phyloP scores from a whole-genome alignment of 1,140 invertebrate genomes.

The Aphis craccivora region DNA sequence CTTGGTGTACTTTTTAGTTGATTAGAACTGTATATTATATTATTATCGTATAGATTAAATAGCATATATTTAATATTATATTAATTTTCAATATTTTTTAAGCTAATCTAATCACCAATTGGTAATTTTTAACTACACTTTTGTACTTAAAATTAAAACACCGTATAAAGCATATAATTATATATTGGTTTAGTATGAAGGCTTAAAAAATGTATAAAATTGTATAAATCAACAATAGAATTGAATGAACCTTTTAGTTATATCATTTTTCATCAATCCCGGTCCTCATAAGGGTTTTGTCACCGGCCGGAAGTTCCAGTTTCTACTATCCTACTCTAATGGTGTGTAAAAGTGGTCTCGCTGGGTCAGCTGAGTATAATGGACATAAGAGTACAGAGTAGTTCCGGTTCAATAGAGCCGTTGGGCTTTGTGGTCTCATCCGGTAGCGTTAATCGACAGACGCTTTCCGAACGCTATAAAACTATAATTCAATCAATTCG shows the following conservation, averaged over 20 bases:
- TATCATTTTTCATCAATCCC: not conserved
- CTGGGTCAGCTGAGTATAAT: not conserved
- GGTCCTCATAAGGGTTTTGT: not conserved
- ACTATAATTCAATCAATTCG: slow-evolving; percentile 7
- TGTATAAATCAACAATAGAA: not conserved
- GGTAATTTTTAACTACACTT: not conserved
- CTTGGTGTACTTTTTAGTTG: not conserved
- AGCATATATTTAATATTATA: too few species aligned
- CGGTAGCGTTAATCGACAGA: slow-evolving; percentile 31
- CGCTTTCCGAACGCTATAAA: slow-evolving; percentile 20
- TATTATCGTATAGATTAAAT: too few species aligned
- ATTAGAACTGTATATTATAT: not conserved
- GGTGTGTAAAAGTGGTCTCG: slow-evolving; percentile 13
- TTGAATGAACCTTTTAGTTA: not conserved
- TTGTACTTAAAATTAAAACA: not conserved
- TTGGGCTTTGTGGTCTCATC: slow-evolving; percentile 22
- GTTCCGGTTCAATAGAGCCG: slow-evolving; percentile 23
- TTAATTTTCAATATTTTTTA: too few species aligned
- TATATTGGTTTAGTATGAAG: not conserved
- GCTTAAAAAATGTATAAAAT: not conserved
- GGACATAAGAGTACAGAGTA: slow-evolving; percentile 25
- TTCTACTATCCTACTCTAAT: slow-evolving; percentile 18
- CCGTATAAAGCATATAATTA: not conserved
- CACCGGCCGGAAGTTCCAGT: slow-evolving; percentile 17
- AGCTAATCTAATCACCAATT: not conserved